Conservation (phyloP, 2,888 invertebrate species). For the Nymphalis urticae region DNA sequence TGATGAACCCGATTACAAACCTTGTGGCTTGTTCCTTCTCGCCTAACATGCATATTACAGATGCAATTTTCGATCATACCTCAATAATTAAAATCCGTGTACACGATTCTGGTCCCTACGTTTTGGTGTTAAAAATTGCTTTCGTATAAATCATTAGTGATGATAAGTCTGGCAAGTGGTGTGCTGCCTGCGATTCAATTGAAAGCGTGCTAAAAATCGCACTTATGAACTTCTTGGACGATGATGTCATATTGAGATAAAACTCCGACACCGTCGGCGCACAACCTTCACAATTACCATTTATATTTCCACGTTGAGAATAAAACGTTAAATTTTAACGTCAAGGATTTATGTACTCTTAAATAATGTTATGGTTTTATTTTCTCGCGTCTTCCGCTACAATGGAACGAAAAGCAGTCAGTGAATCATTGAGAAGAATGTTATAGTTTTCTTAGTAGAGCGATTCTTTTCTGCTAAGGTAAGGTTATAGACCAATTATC, state of each 20-base stretch:
- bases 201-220: constrained; percentile 48
- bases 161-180: not conserved
- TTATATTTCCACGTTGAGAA: constrained; percentile 34
- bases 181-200: constrained; percentile 37
- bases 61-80: constrained; percentile 8
- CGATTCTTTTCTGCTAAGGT: constrained; percentile 5
- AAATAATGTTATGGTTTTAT: constrained; percentile 30
- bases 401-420: constrained; percentile 10
- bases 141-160: constrained; percentile 11
- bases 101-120: not conserved
- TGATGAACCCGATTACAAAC: constrained; percentile 9
- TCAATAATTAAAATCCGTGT: not conserved
- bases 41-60: not conserved
- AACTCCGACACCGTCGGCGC: constrained; percentile 35
- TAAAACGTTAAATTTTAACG: constrained; percentile 36
- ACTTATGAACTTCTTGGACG: constrained; percentile 46
- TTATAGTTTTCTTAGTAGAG: constrained; percentile 14
- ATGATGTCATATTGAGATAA: constrained; percentile 53
- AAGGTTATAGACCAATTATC: not conserved
- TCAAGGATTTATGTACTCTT: constrained; percentile 38
- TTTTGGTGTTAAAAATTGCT: not conserved
- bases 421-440: constrained; percentile 29
- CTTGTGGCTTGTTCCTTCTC: not conserved
- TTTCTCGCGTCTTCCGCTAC: constrained; percentile 27
- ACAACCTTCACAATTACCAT: constrained; percentile 44